Evolutionary conservation across 30 jellyfish, hydroid and myxozoan species (phyloP), one percentile per base, ranked within the genome.

Genomic region (Catostylus mosaicus): DNA sequence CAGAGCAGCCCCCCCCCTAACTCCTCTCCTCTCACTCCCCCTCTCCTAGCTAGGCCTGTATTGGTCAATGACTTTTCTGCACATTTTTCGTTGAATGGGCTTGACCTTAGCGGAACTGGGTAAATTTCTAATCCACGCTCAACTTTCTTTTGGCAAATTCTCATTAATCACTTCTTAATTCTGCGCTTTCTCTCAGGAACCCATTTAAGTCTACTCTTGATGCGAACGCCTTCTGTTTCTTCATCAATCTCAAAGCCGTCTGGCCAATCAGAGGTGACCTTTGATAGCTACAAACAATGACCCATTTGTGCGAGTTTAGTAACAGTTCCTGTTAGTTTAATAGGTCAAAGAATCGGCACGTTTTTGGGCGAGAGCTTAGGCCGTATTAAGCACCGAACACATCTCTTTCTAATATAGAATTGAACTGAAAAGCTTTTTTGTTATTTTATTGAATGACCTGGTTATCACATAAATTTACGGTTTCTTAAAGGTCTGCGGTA

Each of bases 351-450:
- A 3, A 1, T 59, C 71, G 71, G 71, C 71, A 59, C 71, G 71
- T 18, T 59, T 59, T 59, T 59, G 71, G 38, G 11, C 71, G 11
- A 59, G 11, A 7, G 38, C 26, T 59, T 16, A 23, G 71, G 4
- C 71, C 71, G 18, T 26, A 59, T 59, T 22, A 24, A 23, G 71
- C 37, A 59, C 71, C 71, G 71, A 59, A 22, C 38, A 59, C 71
- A 3, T 20, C 38, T 52, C 18, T n/a, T 59, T 59, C 71, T 1
- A 5, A 59, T 59, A 27, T 16, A 35, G 26, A 16, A 59, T 59
- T 27, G 11, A 27, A 12, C 1, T 59, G 40, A n/a, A 59, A 4
- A 27, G 71, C 32, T 6, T 59, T 59, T 59, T 59, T 59, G 40
- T 24, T 59, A 59, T 59, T 59, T 59, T 16, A 16, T 59, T 59